Percentiles rank a stretch among this genome's conserved stretches.
Conservation (phyloP, 2,888 invertebrate genomes). For the Limnephilus auricula region DNA sequence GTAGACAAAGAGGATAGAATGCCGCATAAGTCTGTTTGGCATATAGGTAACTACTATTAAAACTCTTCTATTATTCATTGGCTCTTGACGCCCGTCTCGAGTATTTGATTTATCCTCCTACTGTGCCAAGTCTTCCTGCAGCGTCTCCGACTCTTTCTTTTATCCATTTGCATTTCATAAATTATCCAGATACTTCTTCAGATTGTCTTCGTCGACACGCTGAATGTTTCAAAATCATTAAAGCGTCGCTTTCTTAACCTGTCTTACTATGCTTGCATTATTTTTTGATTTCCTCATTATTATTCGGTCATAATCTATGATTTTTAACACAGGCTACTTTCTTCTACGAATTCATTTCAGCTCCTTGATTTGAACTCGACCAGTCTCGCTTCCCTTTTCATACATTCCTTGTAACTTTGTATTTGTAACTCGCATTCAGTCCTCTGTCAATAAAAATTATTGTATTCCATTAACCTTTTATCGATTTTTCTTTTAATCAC, state of each 20-base stretch:
- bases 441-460: too few species aligned
- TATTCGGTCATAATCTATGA: background rate
- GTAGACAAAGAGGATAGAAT: background rate
- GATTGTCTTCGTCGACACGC: background rate
- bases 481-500: background rate
- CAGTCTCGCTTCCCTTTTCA: too few species aligned
- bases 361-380: too few species aligned
- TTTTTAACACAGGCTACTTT: background rate
- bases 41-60: background rate
- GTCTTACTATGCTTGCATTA: background rate
- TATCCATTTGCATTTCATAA: background rate
- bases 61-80: background rate
- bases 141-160: background rate
- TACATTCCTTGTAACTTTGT: too few species aligned
- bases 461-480: too few species aligned
- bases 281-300: background rate
- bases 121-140: background rate
- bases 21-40: background rate
- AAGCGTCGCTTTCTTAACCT: background rate
- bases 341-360: background rate
- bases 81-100: background rate
- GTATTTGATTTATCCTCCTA: background rate
- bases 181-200: background rate
- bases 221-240: background rate
- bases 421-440: too few species aligned